Conservation (phyloP, 2,113 vertebrate species). For the Saimiri boliviensis region DNA sequence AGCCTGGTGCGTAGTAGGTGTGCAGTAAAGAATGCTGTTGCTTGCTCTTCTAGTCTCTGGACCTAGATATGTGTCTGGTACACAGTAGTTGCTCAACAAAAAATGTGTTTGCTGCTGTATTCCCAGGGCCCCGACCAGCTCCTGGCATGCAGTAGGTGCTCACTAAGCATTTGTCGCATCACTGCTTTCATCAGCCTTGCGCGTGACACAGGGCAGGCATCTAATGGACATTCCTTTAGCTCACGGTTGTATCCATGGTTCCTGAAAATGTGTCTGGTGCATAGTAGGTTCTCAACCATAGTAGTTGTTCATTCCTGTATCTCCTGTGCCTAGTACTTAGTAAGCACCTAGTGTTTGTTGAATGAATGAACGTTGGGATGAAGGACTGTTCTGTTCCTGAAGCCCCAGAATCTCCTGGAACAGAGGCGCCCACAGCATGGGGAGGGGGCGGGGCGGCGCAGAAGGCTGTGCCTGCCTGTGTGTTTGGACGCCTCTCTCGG, state of each 20-base stretch:
- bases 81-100: neutral
- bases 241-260: fast-evolving
- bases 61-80: too few species aligned
- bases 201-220: neutral
- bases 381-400: neutral
- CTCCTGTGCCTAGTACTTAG: neutral
- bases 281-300: neutral
- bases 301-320: fast-evolving
- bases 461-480: too few species aligned
- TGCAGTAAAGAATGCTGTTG: too few species aligned
- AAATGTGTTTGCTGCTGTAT: neutral
- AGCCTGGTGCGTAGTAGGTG: too few species aligned
- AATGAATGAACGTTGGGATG: neutral
- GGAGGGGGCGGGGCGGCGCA: fast-evolving
- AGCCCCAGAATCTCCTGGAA: neutral
- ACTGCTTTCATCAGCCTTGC: neutral
- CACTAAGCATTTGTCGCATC: neutral
- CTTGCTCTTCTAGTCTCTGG: too few species aligned
- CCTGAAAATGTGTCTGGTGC: neutral
- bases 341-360: neutral
- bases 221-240: fast-evolving
- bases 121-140: neutral
- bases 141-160: neutral
- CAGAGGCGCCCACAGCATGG: fast-evolving
- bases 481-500: fast-evolving